Evolutionary conservation across 2,797 vertebrate genomes (phyloP), one percentile per base, ranked within the genome.

Genomic region (Acipenser oxyrinchus): DNA sequence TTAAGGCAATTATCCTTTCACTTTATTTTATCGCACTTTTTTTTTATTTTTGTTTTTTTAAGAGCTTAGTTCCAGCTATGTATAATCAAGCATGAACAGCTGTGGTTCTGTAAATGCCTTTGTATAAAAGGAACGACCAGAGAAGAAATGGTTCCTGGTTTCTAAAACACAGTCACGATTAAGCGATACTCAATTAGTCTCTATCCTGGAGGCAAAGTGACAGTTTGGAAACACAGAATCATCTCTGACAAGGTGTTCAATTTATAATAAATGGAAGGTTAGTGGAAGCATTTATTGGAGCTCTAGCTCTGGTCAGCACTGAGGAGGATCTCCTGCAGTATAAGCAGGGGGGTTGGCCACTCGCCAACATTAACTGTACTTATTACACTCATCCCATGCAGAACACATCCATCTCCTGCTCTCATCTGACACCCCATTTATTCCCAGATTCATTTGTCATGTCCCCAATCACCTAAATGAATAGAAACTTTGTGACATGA

Each of bases 361-460:
- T 81, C 82, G 90, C 91, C 92, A 93, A 81, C 75, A 77, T 87
- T 90, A 91, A 94, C 90, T 93, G 88, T 91, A 92, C 89, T 89
- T 88, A 84, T 89, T 86, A 85, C 72, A 69, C 81, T 89, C 89
- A 85, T 86, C 85, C 89, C 78, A 86, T 88, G 84, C 89, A 85
- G 86, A 92, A 87, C 87, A 84, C 93, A 95, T 96, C 91, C 90
- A 94, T 95, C 92, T 95, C 89, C 81, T 82, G 85, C 84, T 85
- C 77, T 72, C 72, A 69, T 71, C 86, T 91, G 92, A 92, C 90
- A 92, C 87, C 81, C 88, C 82, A 91, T 93, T 94, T 94, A 93
- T 93, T 92, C 91, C 79, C 69, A 90, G 89, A 92, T 92, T 93
- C 93, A 95, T 94, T 94, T 93, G 91, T 95, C 91, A 95, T 93